A percentile compares a stretch with the other conserved stretches of the same genome.
These are phyloP conservation scores for Battus philenor DNA, from an alignment of 1,140 invertebrate genomes.

Conservation along the genomic window DNA sequence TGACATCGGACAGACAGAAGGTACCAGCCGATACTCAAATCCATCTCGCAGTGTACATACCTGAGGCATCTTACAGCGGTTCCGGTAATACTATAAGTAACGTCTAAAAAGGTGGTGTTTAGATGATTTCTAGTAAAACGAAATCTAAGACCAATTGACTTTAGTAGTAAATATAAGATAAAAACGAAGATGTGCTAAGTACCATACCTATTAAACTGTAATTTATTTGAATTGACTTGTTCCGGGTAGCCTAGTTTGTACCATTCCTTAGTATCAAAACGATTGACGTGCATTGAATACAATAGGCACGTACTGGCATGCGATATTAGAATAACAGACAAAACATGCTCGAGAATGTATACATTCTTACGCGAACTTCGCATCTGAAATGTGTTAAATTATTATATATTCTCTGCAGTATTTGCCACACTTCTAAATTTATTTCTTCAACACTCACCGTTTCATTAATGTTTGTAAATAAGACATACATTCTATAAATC, in stretches of 20 bases:
- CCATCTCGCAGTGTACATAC: too few relatives aligned
- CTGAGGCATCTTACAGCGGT: too few relatives aligned
- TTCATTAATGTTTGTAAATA: slow-evolving; percentile 5
- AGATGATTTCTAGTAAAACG: too few relatives aligned
- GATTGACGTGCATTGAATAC: slow-evolving; percentile 28
- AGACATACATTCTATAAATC: slow-evolving; percentile 34
- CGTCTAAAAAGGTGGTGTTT: too few relatives aligned
- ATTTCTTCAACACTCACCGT: slow-evolving; percentile 3
- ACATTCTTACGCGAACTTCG: slow-evolving; percentile 37
- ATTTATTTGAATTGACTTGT: slow-evolving; percentile 29
- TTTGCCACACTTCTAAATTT: neutral
- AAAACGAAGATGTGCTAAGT: neutral
- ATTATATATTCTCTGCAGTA: neutral
- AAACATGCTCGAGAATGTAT: slow-evolving; percentile 38
- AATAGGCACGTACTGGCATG: slow-evolving; percentile 47
- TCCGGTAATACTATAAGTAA: too few relatives aligned
- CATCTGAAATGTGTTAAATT: slow-evolving; percentile 30
- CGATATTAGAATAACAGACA: slow-evolving; percentile 28
- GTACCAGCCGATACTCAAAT: too few relatives aligned
- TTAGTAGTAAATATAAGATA: too few relatives aligned
- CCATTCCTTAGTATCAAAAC: slow-evolving; percentile 19
- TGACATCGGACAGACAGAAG: too few relatives aligned
- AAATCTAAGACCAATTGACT: too few relatives aligned
- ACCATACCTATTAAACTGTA: slow-evolving; percentile 39
- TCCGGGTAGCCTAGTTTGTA: slow-evolving; percentile 34